Percentiles rank a stretch among this genome's conserved stretches.
Conservation (phyloP, 2,113 vertebrate species). For the Apaloderma vittatum region DNA sequence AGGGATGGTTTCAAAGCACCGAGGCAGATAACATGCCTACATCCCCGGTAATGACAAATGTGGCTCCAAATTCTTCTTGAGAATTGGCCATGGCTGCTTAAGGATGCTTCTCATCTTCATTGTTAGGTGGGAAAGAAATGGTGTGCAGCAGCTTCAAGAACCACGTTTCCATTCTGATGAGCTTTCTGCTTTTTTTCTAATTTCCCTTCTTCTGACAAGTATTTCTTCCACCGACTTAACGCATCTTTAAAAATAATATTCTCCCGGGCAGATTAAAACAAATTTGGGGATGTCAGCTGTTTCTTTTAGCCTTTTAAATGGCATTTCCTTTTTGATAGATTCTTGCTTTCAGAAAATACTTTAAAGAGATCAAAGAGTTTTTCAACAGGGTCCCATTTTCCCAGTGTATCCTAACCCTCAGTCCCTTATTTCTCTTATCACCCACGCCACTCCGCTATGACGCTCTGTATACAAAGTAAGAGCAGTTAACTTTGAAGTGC, state of each 20-base stretch:
- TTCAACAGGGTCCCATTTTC: slow-evolving; percentile 80
- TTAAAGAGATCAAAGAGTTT: slow-evolving; percentile 92
- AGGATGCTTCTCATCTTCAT: background rate
- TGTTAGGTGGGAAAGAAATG: background rate
- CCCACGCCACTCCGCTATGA: slow-evolving; percentile 85
- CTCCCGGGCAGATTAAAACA: slow-evolving; percentile 62
- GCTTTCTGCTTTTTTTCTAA: background rate
- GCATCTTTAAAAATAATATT: slow-evolving; percentile 74
- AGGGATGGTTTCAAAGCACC: background rate
- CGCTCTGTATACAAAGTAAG: slow-evolving; percentile 91
- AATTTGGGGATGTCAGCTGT: slow-evolving; percentile 76
- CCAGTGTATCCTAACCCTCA: slow-evolving; percentile 84
- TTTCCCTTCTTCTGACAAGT: slow-evolving; percentile 30
- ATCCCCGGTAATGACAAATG: background rate
- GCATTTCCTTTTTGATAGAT: slow-evolving; percentile 87
- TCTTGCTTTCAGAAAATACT: slow-evolving; percentile 89
- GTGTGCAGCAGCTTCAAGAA: background rate
- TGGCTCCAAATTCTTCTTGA: background rate
- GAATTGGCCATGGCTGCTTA: background rate
- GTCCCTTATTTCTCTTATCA: slow-evolving; percentile 91
- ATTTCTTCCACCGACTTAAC: slow-evolving; percentile 58
- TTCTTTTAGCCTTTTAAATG: slow-evolving; percentile 76
- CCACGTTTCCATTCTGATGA: slow-evolving; percentile 23
- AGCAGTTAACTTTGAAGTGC: slow-evolving; percentile 90
- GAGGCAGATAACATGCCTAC: background rate